Evolutionary conservation across 2,113 vertebrate species (phyloP).

Genomic region (Ammodytes dubius): DNA sequence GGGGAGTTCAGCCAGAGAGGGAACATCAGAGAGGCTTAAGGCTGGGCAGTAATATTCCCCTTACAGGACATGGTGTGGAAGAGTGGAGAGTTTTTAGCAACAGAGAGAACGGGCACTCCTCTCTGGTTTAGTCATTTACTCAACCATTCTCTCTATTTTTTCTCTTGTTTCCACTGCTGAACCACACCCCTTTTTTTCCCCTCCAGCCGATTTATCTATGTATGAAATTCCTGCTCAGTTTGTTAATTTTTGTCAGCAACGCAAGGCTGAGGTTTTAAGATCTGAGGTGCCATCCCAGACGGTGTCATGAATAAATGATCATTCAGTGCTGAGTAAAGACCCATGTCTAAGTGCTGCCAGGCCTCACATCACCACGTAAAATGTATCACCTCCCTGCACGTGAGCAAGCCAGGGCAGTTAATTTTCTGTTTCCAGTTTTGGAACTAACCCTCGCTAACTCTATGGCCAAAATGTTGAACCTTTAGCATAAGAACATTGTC

Average conservation of each 20-base stretch:
- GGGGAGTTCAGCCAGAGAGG: neutral
- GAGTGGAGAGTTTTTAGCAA: conserved; percentile 46
- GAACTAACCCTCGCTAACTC: neutral
- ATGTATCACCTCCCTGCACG: conserved; percentile 36
- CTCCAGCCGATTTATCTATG: neutral
- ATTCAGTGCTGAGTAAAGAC: conserved; percentile 72
- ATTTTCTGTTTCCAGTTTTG: neutral
- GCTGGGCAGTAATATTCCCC: conserved; percentile 45
- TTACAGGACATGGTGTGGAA: conserved; percentile 30
- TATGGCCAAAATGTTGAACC: neutral
- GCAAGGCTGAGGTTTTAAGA: conserved; percentile 50
- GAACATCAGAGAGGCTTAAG: conserved; percentile 31
- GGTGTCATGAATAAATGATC: conserved; percentile 79
- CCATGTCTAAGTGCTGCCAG: conserved; percentile 71
- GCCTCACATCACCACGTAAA: conserved; percentile 44
- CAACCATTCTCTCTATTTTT: neutral
- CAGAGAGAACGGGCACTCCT: neutral
- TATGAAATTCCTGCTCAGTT: neutral
- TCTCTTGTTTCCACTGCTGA: neutral
- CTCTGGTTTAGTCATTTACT: conserved; percentile 1
- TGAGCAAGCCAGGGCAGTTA: neutral
- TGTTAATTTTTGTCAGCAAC: conserved; percentile 4
- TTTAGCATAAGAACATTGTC: neutral
- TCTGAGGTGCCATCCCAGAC: conserved; percentile 53
- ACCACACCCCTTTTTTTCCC: neutral